Evolutionary conservation across 2,797 vertebrate genomes (phyloP), one percentile per base, ranked within the genome.

Genomic region (Peromyscus eremicus): DNA sequence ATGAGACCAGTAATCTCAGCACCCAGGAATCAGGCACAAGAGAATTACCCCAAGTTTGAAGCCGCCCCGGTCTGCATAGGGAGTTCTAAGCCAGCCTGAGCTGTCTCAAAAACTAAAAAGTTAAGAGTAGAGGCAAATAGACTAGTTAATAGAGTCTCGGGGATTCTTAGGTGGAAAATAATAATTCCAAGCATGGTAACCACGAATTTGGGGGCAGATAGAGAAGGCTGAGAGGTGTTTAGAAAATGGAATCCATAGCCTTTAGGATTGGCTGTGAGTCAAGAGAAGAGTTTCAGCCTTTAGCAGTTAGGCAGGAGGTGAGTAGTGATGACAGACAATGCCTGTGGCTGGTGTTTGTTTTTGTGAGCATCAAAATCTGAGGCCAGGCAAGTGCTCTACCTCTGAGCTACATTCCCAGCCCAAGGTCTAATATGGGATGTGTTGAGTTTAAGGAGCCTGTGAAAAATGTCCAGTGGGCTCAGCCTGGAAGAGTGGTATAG

Each of bases 401-500:
- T 34, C 43, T 68, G 40, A 68, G 62, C 62, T 68, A 21, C 49
- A 85, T 85, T 49, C 62, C 64, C 29, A 85, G 83, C 43, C 32
- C 43, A 21, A 85, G 81, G 83, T 64, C 76, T 40, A 68, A 40
- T 91, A 62, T 84, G 25, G 13, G 29, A 77, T 32, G 62, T 70
- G 14, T 34, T 91, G 86, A 86, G 55, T 96, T 73, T 95, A 82
- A 94, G 73, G 29, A 94, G 40, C 66, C 87, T 85, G 89, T 29
- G 52, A 66, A 62, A 92, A 87, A 81, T 71, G 75, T 66, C 66
- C 32, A 80, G n/a, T 91, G 70, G 71, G 34, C 23, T 81, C 9
- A 85, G 85, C 81, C 73, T 87, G 23, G 43, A 55, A 87, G 40
- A 95, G 55, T 25, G 91, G 3, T 32, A 0, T 73, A 52, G 40